Conservation (phyloP, 2,113 vertebrate species). For the Pimephales promelas region DNA sequence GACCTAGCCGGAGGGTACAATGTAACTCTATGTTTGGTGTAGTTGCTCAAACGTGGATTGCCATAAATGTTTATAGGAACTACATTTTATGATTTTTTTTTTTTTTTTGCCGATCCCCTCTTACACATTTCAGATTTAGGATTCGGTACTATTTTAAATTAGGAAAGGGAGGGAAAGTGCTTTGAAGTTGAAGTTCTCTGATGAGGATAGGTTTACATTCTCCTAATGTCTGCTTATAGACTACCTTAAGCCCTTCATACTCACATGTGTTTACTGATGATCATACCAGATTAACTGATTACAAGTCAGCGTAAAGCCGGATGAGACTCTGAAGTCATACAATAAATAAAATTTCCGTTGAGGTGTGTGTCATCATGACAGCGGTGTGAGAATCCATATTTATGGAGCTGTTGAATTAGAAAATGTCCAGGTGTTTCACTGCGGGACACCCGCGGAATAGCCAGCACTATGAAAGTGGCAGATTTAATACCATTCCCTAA, state of each 20-base stretch:
- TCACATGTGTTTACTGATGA: constrained; percentile 54
- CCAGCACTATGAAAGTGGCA: constrained; percentile 42
- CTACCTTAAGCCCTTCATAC: constrained; percentile 35
- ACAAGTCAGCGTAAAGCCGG: constrained; percentile 56
- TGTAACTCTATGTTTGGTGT: constrained; percentile 44
- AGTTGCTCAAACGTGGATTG: constrained; percentile 20
- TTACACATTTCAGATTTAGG: constrained; percentile 48
- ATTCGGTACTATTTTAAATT: constrained; percentile 11
- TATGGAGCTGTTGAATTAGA: constrained; percentile 13
- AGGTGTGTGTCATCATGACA: constrained; percentile 4
- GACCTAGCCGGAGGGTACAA: constrained; percentile 33
- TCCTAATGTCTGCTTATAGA: constrained; percentile 50
- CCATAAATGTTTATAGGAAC: constrained; percentile 13
- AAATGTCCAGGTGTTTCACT: constrained; percentile 19
- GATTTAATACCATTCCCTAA: constrained; percentile 68
- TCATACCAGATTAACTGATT: constrained; percentile 63
- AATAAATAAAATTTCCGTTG: constrained; percentile 52
- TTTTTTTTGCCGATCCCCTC: constrained; percentile 55
- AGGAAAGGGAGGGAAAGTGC: constrained; percentile 49
- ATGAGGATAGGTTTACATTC: constrained; percentile 61
- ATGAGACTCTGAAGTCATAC: constrained; percentile 23
- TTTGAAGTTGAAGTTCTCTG: constrained; percentile 51
- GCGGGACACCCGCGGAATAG: constrained; percentile 50
- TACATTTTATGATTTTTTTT: neutral
- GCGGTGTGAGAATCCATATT: neutral